These are phyloP conservation scores for Oreochromis aureus DNA, from an alignment of 2,113 vertebrate genomes.

Conservation along the genomic window DNA sequence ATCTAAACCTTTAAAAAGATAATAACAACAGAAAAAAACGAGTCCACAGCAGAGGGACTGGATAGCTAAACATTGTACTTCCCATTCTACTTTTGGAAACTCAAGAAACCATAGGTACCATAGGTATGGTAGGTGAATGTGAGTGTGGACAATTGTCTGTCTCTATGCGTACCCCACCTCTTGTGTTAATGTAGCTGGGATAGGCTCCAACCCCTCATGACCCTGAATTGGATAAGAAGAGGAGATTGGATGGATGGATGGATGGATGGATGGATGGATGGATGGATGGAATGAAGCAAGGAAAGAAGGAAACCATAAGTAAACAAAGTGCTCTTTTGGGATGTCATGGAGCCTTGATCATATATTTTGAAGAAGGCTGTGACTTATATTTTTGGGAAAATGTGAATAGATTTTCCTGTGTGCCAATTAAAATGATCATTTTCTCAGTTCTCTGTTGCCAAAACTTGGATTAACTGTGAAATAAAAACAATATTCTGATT, in stretches of 20 bases:
- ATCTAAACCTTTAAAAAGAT: not conserved
- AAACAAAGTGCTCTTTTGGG: not conserved
- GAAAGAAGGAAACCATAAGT: not conserved
- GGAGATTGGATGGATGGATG: not conserved
- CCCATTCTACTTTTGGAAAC: not conserved
- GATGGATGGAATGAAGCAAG: not conserved
- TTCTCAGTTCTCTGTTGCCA: not conserved
- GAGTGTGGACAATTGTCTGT: not conserved
- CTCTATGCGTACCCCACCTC: not conserved
- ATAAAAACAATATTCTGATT: not conserved
- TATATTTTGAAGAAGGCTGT: fast-evolving
- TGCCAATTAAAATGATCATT: not conserved
- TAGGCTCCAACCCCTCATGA: not conserved
- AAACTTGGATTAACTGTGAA: not conserved
- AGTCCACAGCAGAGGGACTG: not conserved
- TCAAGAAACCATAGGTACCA: not conserved
- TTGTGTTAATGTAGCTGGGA: not conserved
- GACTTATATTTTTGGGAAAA: not conserved
- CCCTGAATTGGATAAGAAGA: not conserved
- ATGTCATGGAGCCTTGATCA: not conserved
- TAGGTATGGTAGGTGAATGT: not conserved
- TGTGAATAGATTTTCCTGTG: not conserved
- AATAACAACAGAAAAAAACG: not conserved
- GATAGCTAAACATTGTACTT: not conserved
- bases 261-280: not conserved